Base-by-base conservation (phyloP, 1,140 invertebrate genomes). In the Zaprionus africanus region DNA sequence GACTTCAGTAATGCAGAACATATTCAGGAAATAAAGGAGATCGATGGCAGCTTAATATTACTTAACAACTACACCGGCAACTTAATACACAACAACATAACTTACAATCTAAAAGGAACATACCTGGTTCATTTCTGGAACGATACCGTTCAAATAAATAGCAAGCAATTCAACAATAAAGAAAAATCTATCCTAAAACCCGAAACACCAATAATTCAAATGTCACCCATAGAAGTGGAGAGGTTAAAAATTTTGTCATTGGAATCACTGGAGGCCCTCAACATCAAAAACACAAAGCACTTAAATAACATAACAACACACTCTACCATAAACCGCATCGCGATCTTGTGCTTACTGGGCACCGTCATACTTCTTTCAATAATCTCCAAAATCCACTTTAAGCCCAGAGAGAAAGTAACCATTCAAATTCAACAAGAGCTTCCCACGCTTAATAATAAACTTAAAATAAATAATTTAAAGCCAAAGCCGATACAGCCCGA, bases 11-110 rank as follows among this genome's bases (percentile, higher is more conserved):
- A 46, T 19, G 41, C 41, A 15, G 43, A 49, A 4, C 43, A 49
- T 13, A 17, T 46, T 4, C 13, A 46, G 13, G 26, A 19, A 9
- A 46, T 46, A 19, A 15, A 46, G 15, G n/a, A 46, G n/a, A 57
- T 64, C 12, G 43, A n/a, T 13, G 15, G 9, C 43, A 24, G 28
- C 13, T 13, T 36, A 22, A 19, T 60, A 22, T 5, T 41, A 15
- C 58, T 60, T 11, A 60, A 41, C 34, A 43, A 60, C 34, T 31
- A 17, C n/a, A 57, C 13, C 24, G 28, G 19, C 22, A 54, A 24
- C 12, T 12, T 28, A 28, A 28, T 28, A 7, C 28, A 28, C 28
- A 28, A 28, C 28, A 28, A 49, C 46, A 49, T n/a, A n/a, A n/a
- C n/a, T n/a, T n/a, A n/a, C n/a, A n/a, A n/a, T n/a, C n/a, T n/a